Conservation (phyloP, 2,888 invertebrate species). For the Taenaris catops region DNA sequence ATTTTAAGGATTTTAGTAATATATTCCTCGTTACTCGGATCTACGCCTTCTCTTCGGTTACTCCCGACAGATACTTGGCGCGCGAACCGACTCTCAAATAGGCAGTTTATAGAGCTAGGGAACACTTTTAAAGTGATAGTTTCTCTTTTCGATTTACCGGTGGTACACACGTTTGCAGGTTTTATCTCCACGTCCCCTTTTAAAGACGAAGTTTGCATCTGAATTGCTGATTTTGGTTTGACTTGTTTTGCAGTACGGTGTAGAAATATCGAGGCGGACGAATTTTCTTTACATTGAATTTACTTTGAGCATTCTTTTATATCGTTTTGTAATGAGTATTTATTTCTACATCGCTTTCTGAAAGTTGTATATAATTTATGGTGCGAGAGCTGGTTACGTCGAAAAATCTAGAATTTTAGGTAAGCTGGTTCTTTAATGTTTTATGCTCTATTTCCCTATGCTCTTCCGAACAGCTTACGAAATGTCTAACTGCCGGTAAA, state of each 20-base stretch:
- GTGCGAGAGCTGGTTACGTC: too few relatives aligned
- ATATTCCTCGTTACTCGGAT: conserved; percentile 37
- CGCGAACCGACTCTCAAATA: conserved; percentile 62
- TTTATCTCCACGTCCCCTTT: conserved; percentile 41
- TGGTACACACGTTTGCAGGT: conserved; percentile 46
- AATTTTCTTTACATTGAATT: too few relatives aligned
- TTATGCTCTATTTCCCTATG: too few relatives aligned
- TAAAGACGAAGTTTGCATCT: conserved; percentile 34
- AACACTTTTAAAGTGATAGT: conserved; percentile 65
- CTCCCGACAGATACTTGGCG: conserved; percentile 35
- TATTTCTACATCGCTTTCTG: too few relatives aligned
- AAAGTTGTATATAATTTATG: too few relatives aligned
- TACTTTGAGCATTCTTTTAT: too few relatives aligned
- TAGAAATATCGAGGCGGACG: not conserved
- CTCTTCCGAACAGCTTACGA: too few relatives aligned
- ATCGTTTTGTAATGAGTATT: too few relatives aligned
- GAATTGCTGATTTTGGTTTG: conserved; percentile 36
- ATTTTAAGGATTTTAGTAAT: too few relatives aligned
- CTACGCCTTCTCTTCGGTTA: conserved; percentile 29
- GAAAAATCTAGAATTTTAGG: too few relatives aligned
- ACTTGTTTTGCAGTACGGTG: conserved; percentile 23
- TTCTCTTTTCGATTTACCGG: conserved; percentile 59
- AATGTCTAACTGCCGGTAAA: too few relatives aligned
- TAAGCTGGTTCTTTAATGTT: too few relatives aligned
- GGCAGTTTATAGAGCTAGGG: conserved; percentile 50